Evolutionary conservation across 2,113 vertebrate genomes (phyloP).

Genomic region (Egretta garzetta): DNA sequence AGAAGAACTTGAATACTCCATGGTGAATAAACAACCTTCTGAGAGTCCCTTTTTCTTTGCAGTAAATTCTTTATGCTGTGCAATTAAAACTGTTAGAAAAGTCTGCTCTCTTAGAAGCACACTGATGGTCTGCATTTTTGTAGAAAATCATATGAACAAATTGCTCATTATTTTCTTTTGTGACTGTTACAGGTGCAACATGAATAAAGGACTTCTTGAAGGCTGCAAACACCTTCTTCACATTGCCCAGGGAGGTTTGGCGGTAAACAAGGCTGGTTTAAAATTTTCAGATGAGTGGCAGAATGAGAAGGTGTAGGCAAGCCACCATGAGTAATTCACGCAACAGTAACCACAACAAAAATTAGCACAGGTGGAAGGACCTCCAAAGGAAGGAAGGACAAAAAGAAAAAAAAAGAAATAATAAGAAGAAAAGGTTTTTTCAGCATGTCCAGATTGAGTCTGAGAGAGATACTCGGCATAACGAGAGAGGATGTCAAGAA

Average conservation of each 20-base stretch:
- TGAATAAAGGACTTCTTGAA: slow-evolving; percentile 25
- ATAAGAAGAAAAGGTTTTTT: neutral
- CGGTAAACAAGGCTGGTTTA: neutral
- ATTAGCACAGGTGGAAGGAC: neutral
- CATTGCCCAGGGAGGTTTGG: neutral
- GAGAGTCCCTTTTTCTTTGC: slow-evolving; percentile 54
- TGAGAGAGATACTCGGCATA: neutral
- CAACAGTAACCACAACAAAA: neutral
- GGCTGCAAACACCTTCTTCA: slow-evolving; percentile 24
- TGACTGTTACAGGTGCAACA: slow-evolving; percentile 52
- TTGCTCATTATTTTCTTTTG: slow-evolving; percentile 60
- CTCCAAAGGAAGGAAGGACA: neutral
- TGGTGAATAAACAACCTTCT: slow-evolving; percentile 31
- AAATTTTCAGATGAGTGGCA: neutral
- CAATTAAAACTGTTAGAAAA: slow-evolving; percentile 55
- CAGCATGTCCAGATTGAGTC: neutral
- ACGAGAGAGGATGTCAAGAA: neutral
- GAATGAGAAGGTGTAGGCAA: neutral
- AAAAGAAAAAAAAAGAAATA: neutral
- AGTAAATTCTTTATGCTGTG: slow-evolving; percentile 45
- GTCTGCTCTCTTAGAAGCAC: slow-evolving; percentile 35
- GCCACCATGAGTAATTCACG: neutral
- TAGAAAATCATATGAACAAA: slow-evolving; percentile 47
- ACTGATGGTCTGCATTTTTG: slow-evolving; percentile 7
- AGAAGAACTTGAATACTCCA: slow-evolving; percentile 47